Conservation (phyloP, 23 tunicate genomes). For the Botrylloides violaceus region DNA sequence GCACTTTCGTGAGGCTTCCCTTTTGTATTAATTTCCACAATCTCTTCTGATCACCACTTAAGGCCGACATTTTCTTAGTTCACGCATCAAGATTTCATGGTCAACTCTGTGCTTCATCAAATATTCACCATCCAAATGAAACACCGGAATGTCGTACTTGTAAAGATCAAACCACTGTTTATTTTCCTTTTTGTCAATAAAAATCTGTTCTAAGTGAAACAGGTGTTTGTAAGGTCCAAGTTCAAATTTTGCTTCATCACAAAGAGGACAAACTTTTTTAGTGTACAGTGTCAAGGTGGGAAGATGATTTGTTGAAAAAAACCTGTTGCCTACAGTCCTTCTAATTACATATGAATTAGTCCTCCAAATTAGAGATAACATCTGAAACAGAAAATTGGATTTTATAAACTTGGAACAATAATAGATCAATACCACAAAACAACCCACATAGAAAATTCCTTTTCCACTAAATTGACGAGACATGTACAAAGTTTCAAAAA, state of each 20-base stretch:
- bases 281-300: slow-evolving; percentile 76
- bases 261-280: slow-evolving; percentile 64
- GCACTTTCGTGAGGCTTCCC: slow-evolving; percentile 9
- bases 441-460: no score
- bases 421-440: no score
- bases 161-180: slow-evolving; percentile 52
- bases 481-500: no score
- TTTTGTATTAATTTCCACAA: slow-evolving; percentile 63
- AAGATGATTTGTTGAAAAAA: not conserved
- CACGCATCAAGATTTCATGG: slow-evolving; percentile 18
- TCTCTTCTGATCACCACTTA: slow-evolving; percentile 11
- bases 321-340: no score
- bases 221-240: slow-evolving; percentile 16
- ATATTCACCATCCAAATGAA: slow-evolving; percentile 77
- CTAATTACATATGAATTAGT: not conserved
- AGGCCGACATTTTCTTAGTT: slow-evolving; percentile 10
- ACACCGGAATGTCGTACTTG: slow-evolving; percentile 92
- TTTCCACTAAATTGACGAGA: no score
- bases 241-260: slow-evolving; percentile 67
- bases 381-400: not conserved
- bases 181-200: slow-evolving; percentile 39
- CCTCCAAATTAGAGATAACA: not conserved
- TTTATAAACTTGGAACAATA: no score
- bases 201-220: slow-evolving; percentile 44
- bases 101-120: slow-evolving; percentile 83